Conservation (phyloP, 2,888 invertebrate genomes). For the Pilophorus perplexus region DNA sequence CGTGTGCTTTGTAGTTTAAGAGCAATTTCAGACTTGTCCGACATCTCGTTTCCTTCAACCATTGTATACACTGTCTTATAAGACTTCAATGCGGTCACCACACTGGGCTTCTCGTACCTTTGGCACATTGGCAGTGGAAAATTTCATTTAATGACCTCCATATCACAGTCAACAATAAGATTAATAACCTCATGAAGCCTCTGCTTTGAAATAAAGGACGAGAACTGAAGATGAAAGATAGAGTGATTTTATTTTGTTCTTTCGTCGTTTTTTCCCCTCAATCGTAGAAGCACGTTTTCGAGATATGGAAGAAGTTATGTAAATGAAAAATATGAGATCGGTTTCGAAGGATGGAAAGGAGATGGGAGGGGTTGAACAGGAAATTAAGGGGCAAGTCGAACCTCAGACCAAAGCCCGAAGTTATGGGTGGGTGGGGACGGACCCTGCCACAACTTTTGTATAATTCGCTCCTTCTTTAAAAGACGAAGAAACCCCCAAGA, state of each 20-base stretch:
- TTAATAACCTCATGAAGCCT: no score
- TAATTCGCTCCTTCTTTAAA: conserved; percentile 35
- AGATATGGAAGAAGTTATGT: conserved; percentile 40
- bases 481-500: conserved; percentile 14
- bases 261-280: conserved; percentile 28
- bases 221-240: conserved; percentile 6
- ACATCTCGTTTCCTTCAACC: no score
- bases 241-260: conserved; percentile 12
- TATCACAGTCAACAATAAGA: no score
- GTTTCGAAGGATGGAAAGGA: conserved; percentile 30
- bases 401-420: no score
- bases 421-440: conserved; percentile 38
- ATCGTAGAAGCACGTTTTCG: conserved; percentile 39
- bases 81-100: no score
- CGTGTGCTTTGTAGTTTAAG: no score
- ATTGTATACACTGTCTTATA: no score
- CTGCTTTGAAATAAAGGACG: no score
- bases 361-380: conserved; percentile 29
- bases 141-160: no score
- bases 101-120: no score
- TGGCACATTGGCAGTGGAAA: no score
- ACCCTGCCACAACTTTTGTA: conserved; percentile 38
- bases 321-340: conserved; percentile 41
- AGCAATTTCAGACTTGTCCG: no score
- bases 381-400: conserved; percentile 37